phyloP scores from a whole-genome alignment of 2,797 vertebrate species.

The Darevskia nairensis region DNA sequence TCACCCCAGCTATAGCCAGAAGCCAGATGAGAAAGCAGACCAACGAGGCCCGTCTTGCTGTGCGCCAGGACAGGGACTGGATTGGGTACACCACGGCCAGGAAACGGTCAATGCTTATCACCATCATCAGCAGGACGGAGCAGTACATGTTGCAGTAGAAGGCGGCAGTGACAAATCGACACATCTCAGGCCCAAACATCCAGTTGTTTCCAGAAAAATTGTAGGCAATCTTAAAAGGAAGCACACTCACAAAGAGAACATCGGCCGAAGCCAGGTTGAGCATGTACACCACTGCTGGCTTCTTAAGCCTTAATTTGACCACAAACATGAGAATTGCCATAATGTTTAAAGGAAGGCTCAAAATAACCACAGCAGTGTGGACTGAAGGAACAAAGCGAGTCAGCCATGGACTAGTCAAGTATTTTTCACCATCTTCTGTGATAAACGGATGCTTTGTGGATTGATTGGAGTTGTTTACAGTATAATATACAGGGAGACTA shows the following conservation, averaged over 20 bases:
- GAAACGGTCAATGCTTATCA: slow-evolving; percentile 81
- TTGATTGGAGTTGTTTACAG: slow-evolving; percentile 66
- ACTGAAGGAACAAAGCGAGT: slow-evolving; percentile 82
- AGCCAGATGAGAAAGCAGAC: slow-evolving; percentile 73
- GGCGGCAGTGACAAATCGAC: slow-evolving; percentile 75
- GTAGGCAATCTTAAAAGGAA: slow-evolving; percentile 76
- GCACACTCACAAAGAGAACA: slow-evolving; percentile 79
- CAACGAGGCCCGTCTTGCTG: slow-evolving; percentile 55
- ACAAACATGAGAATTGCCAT: slow-evolving; percentile 80
- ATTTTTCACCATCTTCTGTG: slow-evolving; percentile 72
- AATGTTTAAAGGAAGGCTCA: slow-evolving; percentile 78
- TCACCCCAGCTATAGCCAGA: slow-evolving; percentile 78
- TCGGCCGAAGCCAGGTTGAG: slow-evolving; percentile 80
- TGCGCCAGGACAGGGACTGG: slow-evolving; percentile 80
- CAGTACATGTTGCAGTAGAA: slow-evolving; percentile 87
- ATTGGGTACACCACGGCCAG: slow-evolving; percentile 78
- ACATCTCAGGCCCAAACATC: slow-evolving; percentile 75
- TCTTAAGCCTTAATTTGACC: slow-evolving; percentile 76
- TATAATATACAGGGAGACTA: not conserved
- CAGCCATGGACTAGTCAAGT: slow-evolving; percentile 79
- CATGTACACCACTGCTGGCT: slow-evolving; percentile 76
- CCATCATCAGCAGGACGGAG: slow-evolving; percentile 85
- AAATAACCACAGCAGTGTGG: slow-evolving; percentile 73
- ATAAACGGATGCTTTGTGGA: slow-evolving; percentile 54
- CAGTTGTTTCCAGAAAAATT: slow-evolving; percentile 77